phyloP scores from a whole-genome alignment of 35 echinoderm and acorn worm genomes.

The Anneissia japonica region DNA sequence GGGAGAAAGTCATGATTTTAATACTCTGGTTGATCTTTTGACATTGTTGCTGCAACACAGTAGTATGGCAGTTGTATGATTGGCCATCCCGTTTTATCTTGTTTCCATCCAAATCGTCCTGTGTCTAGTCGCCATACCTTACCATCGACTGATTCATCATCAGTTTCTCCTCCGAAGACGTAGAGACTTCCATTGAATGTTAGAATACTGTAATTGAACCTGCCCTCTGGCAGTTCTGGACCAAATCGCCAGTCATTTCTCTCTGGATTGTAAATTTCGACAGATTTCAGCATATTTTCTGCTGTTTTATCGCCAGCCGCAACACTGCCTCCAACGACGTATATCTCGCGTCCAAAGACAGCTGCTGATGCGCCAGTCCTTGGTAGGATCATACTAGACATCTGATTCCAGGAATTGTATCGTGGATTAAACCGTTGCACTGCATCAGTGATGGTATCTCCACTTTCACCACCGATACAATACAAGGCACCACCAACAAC shows the following conservation, averaged over 20 bases:
- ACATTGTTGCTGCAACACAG: slow-evolving; percentile 75
- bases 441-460: slow-evolving; percentile 60
- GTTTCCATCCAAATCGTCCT: slow-evolving; percentile 45
- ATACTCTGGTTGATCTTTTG: slow-evolving; percentile 39
- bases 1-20: background rate
- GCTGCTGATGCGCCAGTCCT: slow-evolving; percentile 75
- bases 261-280: slow-evolving; percentile 93
- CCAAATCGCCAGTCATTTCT: slow-evolving; percentile 96
- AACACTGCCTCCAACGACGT: slow-evolving; percentile 94
- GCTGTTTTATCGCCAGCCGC: slow-evolving; percentile 74
- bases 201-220: slow-evolving; percentile 54
- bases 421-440: slow-evolving; percentile 86
- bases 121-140: slow-evolving; percentile 58
- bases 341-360: slow-evolving; percentile 85
- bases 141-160: slow-evolving; percentile 12
- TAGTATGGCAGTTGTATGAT: slow-evolving; percentile 59
- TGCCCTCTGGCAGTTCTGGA: slow-evolving; percentile 89
- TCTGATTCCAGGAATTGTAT: slow-evolving; percentile 51
- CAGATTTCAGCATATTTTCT: slow-evolving; percentile 98
- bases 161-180: slow-evolving; percentile 69
- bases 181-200: slow-evolving; percentile 59
- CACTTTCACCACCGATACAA: slow-evolving; percentile 76
- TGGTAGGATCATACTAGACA: slow-evolving; percentile 88
- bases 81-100: slow-evolving; percentile 77
- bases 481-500: slow-evolving; percentile 80